phyloP scores from a whole-genome alignment of 2,113 vertebrate genomes.

The Atractosteus spatula region DNA sequence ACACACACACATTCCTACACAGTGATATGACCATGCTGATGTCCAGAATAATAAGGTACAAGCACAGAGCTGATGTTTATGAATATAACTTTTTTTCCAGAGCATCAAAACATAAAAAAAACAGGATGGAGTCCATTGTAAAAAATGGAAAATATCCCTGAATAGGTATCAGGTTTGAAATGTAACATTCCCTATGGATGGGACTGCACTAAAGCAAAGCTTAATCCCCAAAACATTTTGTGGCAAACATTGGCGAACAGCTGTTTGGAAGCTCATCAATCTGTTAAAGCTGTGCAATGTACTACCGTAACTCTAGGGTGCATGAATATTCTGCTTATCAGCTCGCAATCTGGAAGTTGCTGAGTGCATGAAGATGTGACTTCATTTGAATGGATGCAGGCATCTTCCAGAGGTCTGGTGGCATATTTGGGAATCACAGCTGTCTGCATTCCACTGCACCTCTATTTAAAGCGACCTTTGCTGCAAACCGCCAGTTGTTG shows the following conservation, averaged over 20 bases:
- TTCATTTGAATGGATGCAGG: background rate
- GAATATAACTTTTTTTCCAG: no score
- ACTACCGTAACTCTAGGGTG: background rate
- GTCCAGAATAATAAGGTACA: no score
- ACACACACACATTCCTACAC: no score
- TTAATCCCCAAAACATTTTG: background rate
- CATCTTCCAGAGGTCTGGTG: background rate
- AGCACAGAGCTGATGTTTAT: no score
- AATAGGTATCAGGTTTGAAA: background rate
- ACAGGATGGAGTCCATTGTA: no score
- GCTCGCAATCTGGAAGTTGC: background rate
- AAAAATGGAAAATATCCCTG: background rate
- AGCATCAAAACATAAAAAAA: no score
- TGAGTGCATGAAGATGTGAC: background rate
- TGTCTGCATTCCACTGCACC: constrained; percentile 5
- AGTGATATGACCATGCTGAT: no score
- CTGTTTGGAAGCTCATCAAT: background rate
- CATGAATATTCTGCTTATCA: background rate
- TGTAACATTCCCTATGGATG: background rate
- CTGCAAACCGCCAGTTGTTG: background rate
- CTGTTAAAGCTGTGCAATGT: background rate
- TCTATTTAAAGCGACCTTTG: constrained; percentile 5
- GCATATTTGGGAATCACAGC: constrained; percentile 1
- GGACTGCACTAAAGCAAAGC: constrained; percentile 5
- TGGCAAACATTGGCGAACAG: constrained; percentile 3